Evolutionary conservation across 2,797 vertebrate species (phyloP).

Genomic region (Xiphorhynchus erythropygius): DNA sequence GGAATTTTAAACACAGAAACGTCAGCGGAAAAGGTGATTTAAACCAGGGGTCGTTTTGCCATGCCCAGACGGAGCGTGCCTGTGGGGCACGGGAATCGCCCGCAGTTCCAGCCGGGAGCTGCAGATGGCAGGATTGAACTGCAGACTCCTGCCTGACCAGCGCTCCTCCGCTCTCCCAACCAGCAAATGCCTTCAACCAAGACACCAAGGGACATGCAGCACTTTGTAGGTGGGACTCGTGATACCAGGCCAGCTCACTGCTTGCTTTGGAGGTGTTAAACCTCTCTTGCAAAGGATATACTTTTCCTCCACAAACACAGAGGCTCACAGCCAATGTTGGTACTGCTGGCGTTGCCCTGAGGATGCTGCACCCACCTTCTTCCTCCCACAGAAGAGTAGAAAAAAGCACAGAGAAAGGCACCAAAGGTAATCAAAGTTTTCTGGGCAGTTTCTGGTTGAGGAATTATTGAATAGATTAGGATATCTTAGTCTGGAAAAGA

Average conservation of each 20-base stretch:
- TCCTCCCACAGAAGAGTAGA: not conserved
- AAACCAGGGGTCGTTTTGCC: rapidly evolving
- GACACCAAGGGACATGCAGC: rapidly evolving
- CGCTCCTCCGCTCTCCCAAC: rapidly evolving
- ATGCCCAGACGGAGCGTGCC: rapidly evolving
- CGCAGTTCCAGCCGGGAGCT: not conserved
- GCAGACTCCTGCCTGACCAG: not conserved
- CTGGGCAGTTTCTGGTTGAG: not conserved
- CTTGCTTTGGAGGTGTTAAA: not conserved
- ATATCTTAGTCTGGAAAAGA: not conserved
- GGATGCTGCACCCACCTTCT: not conserved
- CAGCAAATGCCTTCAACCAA: rapidly evolving
- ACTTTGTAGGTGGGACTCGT: rapidly evolving
- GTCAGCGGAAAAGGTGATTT: not conserved
- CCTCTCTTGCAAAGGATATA: not conserved
- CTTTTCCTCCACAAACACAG: not conserved
- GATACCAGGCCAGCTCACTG: rapidly evolving
- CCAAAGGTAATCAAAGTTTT: rapidly evolving
- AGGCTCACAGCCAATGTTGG: rapidly evolving
- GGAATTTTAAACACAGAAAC: not conserved
- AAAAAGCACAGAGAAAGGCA: not conserved
- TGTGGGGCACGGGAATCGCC: not conserved
- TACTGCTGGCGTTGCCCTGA: rapidly evolving
- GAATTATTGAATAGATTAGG: not conserved
- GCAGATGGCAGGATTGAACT: constrained; percentile 57